These are phyloP conservation scores for Eidolon dupreanum DNA, from an alignment of 2,797 vertebrate species.

Conservation along the genomic window DNA sequence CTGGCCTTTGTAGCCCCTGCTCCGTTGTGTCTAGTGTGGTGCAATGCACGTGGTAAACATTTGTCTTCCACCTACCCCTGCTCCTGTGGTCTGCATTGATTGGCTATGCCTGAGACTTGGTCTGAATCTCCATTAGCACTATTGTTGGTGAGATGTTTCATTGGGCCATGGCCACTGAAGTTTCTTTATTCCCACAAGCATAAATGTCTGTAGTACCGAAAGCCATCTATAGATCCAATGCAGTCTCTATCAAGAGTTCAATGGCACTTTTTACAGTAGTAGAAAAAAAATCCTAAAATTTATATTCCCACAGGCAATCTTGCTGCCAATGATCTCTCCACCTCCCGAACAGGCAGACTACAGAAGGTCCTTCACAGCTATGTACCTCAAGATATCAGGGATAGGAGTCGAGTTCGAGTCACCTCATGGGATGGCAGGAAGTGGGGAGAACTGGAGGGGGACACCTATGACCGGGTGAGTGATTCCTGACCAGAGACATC, in stretches of 20 bases:
- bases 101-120: background rate
- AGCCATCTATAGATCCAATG: background rate
- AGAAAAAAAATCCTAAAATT: constrained; percentile 20
- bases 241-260: background rate
- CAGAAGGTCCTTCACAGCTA: constrained; percentile 89
- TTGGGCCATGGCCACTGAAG: background rate
- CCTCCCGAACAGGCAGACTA: constrained; percentile 90
- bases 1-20: background rate
- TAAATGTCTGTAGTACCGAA: background rate
- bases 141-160: background rate
- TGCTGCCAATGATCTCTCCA: constrained; percentile 91
- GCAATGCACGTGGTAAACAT: background rate
- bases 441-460: constrained; percentile 88
- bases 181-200: constrained; percentile 81
- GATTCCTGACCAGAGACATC: background rate
- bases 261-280: background rate
- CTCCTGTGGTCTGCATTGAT: background rate
- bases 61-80: background rate
- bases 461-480: constrained; percentile 92
- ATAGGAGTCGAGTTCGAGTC: constrained; percentile 85
- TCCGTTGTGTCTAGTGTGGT: background rate
- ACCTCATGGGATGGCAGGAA: constrained; percentile 91
- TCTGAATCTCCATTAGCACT: background rate
- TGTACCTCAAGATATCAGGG: constrained; percentile 86
- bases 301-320: constrained; percentile 87